Base-by-base conservation (phyloP, 2,113 vertebrate genomes). In the Arvicanthis niloticus region DNA sequence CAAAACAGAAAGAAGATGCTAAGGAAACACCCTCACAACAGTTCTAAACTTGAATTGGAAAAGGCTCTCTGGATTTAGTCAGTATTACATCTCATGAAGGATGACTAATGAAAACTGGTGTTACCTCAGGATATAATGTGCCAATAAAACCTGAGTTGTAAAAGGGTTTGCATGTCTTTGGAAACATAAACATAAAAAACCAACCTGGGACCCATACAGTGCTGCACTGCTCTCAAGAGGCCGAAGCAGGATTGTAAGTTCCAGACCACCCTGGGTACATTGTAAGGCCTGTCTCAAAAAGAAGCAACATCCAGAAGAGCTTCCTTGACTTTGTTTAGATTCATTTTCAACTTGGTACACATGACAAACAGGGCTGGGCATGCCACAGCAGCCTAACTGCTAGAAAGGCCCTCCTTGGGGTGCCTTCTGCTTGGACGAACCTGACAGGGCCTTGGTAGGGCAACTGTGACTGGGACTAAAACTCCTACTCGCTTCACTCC, bases 11-110 rank as follows among this genome's bases (percentile, higher is more conserved):
- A 95, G 3, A 24, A 12, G 65, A 45, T 82, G 77, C 75, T 48
- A 95, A 84, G 53, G 31, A 75, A 70, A 37, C 16, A 1, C 68
- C 45, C 85, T n/a, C 40, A 51, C 3, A 73, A 26, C 48, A 15
- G 8, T 24, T 92, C 80, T 17, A 37, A 85, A 68, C 56, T 91
- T 60, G 58, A 73, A 26, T 67, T 92, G 80, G 62, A 62, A 75
- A 95, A 56, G 10, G 10, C 67, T 86, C 77, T 13, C 29, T 94
- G 45, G 29, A 73, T 91, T 16, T 92, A 81, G 26, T 81, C 13
- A 72, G 22, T 88, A 91, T 86, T 94, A 93, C 78, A 77, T 72
- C 19, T 78, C 34, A n/a, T 51, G 92, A 94, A 40, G 42, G 34
- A 76, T 21, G 48, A 93, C 72, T 89, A 87, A 12, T 88, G 95